Conservation (phyloP, 2,888 invertebrate species). For the Polietes domitor region DNA sequence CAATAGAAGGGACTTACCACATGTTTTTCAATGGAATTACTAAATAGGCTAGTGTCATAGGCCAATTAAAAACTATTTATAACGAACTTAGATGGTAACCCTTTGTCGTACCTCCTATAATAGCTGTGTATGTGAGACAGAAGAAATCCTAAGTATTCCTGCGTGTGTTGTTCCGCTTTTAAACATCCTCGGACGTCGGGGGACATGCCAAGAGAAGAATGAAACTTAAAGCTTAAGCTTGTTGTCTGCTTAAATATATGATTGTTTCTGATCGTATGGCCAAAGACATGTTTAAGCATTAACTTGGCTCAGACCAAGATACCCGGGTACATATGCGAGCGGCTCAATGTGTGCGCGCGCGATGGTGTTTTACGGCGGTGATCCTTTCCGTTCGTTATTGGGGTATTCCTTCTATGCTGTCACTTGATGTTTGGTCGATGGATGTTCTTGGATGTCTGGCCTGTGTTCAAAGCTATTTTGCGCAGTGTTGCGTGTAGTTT, state of each 20-base stretch:
- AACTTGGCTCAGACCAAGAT: constrained; percentile 20
- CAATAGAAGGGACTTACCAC: too few relatives aligned
- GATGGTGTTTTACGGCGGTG: constrained; percentile 26
- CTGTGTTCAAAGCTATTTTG: constrained; percentile 44
- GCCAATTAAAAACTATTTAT: too few relatives aligned
- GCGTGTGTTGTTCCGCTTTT: constrained; percentile 3
- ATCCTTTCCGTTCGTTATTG: constrained; percentile 41
- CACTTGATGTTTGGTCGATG: constrained; percentile 52
- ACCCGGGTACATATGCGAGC: background rate
- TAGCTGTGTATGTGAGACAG: too few relatives aligned
- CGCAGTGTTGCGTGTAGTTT: constrained; percentile 71
- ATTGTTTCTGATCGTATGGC: constrained; percentile 53
- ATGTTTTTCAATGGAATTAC: too few relatives aligned
- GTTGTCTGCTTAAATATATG: constrained; percentile 57
- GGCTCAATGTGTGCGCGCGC: constrained; percentile 25
- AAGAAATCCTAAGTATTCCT: constrained; percentile 30
- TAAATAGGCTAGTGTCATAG: too few relatives aligned
- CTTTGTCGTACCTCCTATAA: too few relatives aligned
- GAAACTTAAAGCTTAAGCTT: constrained; percentile 56
- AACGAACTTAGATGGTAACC: too few relatives aligned
- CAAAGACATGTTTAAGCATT: constrained; percentile 55
- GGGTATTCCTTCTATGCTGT: constrained; percentile 55
- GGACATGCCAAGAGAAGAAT: background rate
- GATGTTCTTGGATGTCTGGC: background rate
- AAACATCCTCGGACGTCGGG: background rate